phyloP scores from a whole-genome alignment of 2,113 vertebrate genomes.

The Oryzias melastigma region DNA sequence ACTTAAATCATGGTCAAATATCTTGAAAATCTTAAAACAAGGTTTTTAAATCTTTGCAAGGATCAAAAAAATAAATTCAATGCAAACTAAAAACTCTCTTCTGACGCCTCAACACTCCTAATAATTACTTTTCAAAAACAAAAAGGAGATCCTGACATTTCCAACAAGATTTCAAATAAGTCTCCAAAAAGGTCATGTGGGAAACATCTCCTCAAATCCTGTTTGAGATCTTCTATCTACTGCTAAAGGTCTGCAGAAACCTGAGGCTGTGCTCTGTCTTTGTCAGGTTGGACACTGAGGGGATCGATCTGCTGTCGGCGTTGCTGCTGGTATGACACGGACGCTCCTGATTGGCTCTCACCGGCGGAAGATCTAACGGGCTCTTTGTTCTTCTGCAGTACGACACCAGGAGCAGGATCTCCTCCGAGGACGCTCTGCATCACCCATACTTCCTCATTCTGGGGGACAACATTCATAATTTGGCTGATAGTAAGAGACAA shows the following conservation, averaged over 20 bases:
- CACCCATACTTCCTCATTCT: conserved; percentile 88
- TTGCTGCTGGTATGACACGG: conserved; percentile 82
- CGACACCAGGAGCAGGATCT: conserved; percentile 83
- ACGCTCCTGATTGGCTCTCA: background rate
- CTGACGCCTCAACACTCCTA: too few species aligned
- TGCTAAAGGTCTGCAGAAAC: background rate
- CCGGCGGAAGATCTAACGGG: background rate
- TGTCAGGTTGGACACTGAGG: conserved; percentile 88
- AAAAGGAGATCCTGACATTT: too few species aligned
- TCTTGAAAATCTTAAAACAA: too few species aligned
- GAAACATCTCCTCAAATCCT: too few species aligned
- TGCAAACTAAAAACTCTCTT: too few species aligned
- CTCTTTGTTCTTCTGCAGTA: conserved; percentile 76
- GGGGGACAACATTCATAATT: conserved; percentile 84
- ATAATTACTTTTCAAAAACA: too few species aligned
- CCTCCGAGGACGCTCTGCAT: conserved; percentile 83
- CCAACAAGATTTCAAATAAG: too few species aligned
- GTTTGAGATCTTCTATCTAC: background rate
- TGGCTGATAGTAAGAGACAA: conserved; percentile 89
- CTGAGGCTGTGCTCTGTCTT: conserved; percentile 16
- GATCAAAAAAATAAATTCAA: too few species aligned
- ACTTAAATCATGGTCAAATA: too few species aligned
- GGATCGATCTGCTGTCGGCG: conserved; percentile 84
- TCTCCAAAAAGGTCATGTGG: too few species aligned
- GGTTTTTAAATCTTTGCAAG: too few species aligned